Conservation (phyloP, 2,888 invertebrate species). For the Julus scandinavius region DNA sequence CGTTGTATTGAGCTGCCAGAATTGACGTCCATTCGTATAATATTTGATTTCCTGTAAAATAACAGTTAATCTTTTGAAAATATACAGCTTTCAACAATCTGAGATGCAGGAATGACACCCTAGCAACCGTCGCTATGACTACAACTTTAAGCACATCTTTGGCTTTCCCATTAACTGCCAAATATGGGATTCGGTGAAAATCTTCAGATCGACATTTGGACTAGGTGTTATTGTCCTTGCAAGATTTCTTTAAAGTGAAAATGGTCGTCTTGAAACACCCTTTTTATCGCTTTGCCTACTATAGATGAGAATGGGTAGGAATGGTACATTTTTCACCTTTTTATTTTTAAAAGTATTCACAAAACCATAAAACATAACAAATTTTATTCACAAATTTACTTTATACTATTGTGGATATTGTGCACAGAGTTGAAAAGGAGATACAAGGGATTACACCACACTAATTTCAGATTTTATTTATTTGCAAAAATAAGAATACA, state of each 20-base stretch:
- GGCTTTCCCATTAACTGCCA: constrained; percentile 31
- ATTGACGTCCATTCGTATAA: constrained; percentile 43
- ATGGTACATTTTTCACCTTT: neutral
- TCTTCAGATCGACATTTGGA: neutral
- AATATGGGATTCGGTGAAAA: constrained; percentile 26
- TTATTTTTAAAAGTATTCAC: neutral
- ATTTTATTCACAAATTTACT: no score
- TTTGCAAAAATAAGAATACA: no score
- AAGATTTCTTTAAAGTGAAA: neutral
- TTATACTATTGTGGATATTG: no score
- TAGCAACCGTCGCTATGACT: constrained; percentile 33
- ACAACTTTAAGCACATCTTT: neutral
- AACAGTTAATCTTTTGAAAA: constrained; percentile 40
- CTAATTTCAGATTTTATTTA: no score
- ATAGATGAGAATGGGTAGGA: no score
- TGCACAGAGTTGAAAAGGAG: no score
- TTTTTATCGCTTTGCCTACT: neutral
- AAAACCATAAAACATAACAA: no score
- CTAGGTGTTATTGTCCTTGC: constrained; percentile 6
- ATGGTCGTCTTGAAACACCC: neutral
- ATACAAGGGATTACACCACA: no score
- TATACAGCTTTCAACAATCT: constrained; percentile 22
- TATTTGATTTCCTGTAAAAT: constrained; percentile 46
- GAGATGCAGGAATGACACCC: constrained; percentile 40
- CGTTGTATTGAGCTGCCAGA: constrained; percentile 36